Base-by-base conservation (phyloP, 2,888 invertebrate genomes). In the Acleris literana region DNA sequence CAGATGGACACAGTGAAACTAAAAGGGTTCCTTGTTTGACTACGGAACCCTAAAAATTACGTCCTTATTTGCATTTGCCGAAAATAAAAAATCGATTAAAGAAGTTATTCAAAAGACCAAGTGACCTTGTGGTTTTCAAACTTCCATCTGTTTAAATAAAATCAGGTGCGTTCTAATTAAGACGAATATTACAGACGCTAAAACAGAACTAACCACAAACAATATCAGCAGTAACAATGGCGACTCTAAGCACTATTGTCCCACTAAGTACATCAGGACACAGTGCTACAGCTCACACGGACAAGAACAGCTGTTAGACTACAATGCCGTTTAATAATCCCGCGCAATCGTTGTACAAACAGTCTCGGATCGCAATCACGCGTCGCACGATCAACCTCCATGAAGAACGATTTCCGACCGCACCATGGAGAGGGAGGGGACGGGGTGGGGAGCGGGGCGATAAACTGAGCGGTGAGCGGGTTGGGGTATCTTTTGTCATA, bases 351-450 rank as follows among this genome's bases (percentile, higher is more conserved):
- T 60, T 65, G 60, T 56, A 51, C 65, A 65, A 61, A 65, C 60
- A 61, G 65, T 61, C 65, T 61, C 60, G 60, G 64, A 56, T 62
- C 22, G 66, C 66, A 66, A 66, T 66, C 62, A 66, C 48, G 61
- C 58, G 67, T 20, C 25, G 61, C 67, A 63, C 63, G 63, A 67
- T 67, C 67, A 67, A 63, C 63, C 67, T 49, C 56, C 46, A 52
- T 67, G 67, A 63, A 53, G 56, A 43, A 63, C 63, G 57, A 63
- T 63, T 67, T 63, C 67, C 67, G 63, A 67, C 67, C 67, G 58
- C 58, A 46, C 48, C 62, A 62, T 48, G 62, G 61, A 53, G 17
- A 16, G 17, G 18, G 3, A 9, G 39, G 25, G 5, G 6, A 54
- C 18, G 7, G 16, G 11, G 54, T n/a, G 18, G 20, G 13, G 13